Percentiles rank a stretch among this genome's conserved stretches.
Evolutionary conservation across 2,888 invertebrate species (phyloP).

Genomic region (Sabellastarte sp.): DNA sequence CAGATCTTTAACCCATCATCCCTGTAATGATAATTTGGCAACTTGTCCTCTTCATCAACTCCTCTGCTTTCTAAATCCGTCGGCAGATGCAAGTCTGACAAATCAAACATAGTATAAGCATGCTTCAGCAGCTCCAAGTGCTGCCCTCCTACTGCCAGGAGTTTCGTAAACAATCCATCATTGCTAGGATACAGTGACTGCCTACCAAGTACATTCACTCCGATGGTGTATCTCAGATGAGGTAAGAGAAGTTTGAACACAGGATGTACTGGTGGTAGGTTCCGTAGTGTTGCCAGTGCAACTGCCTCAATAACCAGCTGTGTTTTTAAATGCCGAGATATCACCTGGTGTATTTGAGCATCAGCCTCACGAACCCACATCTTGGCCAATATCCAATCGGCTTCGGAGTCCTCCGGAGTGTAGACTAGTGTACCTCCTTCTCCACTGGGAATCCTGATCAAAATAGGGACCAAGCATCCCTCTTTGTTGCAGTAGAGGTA

Average conservation of each 20-base stretch:
- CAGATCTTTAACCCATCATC: slow-evolving; percentile 23
- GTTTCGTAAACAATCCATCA: slow-evolving; percentile 9
- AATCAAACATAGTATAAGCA: slow-evolving; percentile 11
- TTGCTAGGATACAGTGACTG: slow-evolving; percentile 8
- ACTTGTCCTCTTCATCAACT: slow-evolving; percentile 8
- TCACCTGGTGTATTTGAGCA: slow-evolving; percentile 27
- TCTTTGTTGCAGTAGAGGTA: slow-evolving; percentile 17
- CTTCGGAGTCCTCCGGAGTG: slow-evolving; percentile 12
- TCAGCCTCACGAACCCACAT: slow-evolving; percentile 29
- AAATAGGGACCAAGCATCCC: slow-evolving; percentile 16
- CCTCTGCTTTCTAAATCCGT: slow-evolving; percentile 17
- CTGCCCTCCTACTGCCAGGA: slow-evolving; percentile 18
- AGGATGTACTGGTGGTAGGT: slow-evolving; percentile 27
- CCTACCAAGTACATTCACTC: slow-evolving; percentile 12
- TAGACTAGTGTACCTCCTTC: slow-evolving; percentile 4
- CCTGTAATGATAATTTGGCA: slow-evolving; percentile 25
- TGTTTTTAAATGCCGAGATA: slow-evolving; percentile 13
- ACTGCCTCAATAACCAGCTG: slow-evolving; percentile 22
- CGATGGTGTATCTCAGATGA: slow-evolving; percentile 16
- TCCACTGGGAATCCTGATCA: slow-evolving; percentile 9
- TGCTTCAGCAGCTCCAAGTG: slow-evolving; percentile 5
- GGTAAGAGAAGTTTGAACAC: slow-evolving; percentile 28
- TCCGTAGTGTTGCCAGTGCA: slow-evolving; percentile 19
- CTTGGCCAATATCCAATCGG: slow-evolving; percentile 27
- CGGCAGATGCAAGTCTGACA: slow-evolving; percentile 17